Base-by-base conservation (phyloP, 2,888 invertebrate species). In the Seira musarum region DNA sequence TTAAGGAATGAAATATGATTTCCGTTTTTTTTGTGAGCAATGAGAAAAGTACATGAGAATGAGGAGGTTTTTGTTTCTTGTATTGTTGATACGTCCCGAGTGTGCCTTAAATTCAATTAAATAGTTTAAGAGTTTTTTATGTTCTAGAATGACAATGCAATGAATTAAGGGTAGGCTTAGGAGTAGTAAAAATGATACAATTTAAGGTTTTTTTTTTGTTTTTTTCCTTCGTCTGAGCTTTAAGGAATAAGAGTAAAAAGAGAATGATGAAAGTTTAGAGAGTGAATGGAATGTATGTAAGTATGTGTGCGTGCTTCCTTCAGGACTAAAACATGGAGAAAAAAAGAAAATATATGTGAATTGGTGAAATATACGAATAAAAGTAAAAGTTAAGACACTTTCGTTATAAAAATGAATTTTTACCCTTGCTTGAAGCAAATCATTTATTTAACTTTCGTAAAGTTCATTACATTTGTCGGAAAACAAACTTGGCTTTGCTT, bases 151-250 rank as follows among this genome's bases (percentile, higher is more conserved):
- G 30, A 8, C 53, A 53, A 53, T 53, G 53, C 53, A 53, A 53
- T n/a, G 53, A 53, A 53, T 53, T 53, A 13, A 53, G 3, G 53
- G 53, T 53, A 53, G 13, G 53, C 53, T 53, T 53, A 53, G 53
- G 15, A 53, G 53, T 40, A 40, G 6, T 53, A n/a, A 69, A 46
- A 21, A 21, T 30, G 25, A 19, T 57, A 80, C 49, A 69, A 40
- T 30, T 30, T 30, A 30, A 30, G 30, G 2, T 64, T 40, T 74
- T 35, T 21, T 53, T 61, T 64, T 49, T 72, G 22, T 65, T 78
- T 40, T 61, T 69, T 68, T 69, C 60, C 71, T 75, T 80, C 72
- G 61, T 70, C 53, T 74, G 74, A 74, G 70, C 74, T 75, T 74
- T 75, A 73, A 57, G 71, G 64, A n/a, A 68, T 13, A 35, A 25